These are phyloP conservation scores for Pituophis catenifer DNA, from an alignment of 2,113 vertebrate species.

Conservation along the genomic window DNA sequence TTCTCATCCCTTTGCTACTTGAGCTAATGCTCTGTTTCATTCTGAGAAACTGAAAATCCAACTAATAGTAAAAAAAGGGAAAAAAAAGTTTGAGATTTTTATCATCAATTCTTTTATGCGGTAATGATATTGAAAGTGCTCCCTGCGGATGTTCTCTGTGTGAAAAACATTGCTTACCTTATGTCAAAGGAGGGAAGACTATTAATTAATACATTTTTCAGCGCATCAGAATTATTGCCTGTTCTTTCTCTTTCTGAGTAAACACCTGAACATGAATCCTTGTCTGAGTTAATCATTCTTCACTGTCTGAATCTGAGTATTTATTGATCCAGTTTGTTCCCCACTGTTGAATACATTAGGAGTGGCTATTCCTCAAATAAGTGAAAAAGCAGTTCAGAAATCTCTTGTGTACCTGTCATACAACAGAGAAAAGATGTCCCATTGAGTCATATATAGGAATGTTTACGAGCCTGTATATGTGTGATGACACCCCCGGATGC, in stretches of 20 bases:
- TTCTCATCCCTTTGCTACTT: neutral
- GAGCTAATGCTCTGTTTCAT: neutral
- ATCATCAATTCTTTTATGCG: neutral
- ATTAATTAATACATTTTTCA: neutral
- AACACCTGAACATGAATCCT: neutral
- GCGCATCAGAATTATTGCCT: neutral
- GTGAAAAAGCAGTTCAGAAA: neutral
- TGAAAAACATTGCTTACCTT: neutral
- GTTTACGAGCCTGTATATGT: neutral
- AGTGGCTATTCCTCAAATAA: neutral
- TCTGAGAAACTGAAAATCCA: neutral
- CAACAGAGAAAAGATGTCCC: neutral
- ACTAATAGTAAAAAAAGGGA: neutral
- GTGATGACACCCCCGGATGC: too few relatives aligned
- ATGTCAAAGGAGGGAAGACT: neutral
- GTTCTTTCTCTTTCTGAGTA: neutral
- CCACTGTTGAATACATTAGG: neutral
- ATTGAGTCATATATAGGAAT: neutral
- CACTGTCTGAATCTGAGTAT: neutral
- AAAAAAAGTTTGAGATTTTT: neutral
- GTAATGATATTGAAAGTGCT: neutral
- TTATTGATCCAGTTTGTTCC: neutral
- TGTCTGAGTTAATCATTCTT: neutral
- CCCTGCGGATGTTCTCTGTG: neutral
- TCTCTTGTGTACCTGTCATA: neutral